Percentiles rank a stretch among this genome's conserved stretches.
These are phyloP conservation scores for Plemyria rubiginata DNA, from an alignment of 2,888 invertebrate species.

Conservation along the genomic window DNA sequence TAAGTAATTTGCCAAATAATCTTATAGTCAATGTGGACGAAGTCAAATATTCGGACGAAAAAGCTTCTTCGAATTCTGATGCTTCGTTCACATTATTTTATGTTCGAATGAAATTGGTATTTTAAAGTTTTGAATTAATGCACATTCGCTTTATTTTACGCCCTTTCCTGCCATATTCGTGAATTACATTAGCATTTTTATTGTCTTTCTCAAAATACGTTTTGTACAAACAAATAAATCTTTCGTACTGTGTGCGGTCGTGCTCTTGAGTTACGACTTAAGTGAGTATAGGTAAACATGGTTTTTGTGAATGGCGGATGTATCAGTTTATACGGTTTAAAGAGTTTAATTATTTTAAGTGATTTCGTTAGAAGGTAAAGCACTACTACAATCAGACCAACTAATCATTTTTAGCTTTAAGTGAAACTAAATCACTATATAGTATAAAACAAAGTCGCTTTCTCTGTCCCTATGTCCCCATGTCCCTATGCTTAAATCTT, in stretches of 20 bases:
- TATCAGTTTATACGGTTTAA: too few species aligned
- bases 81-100: conserved; percentile 17
- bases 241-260: conserved; percentile 3
- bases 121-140: conserved; percentile 49
- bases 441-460: too few species aligned
- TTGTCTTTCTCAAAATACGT: conserved; percentile 26
- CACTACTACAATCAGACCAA: too few species aligned
- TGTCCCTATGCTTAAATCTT: too few species aligned
- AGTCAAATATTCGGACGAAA: conserved; percentile 67
- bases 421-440: too few species aligned
- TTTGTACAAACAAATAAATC: conserved; percentile 28
- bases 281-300: background rate
- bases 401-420: too few species aligned
- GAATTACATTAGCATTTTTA: conserved; percentile 41
- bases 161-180: conserved; percentile 43
- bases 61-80: conserved; percentile 44
- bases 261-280: background rate
- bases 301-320: background rate
- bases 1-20: conserved; percentile 7
- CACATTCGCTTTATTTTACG: conserved; percentile 41
- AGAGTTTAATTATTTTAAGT: too few species aligned
- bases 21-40: conserved; percentile 50
- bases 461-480: too few species aligned
- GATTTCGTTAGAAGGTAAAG: too few species aligned
- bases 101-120: conserved; percentile 21